phyloP scores from a whole-genome alignment of 2,113 vertebrate species.

The Phocoena sinus region DNA sequence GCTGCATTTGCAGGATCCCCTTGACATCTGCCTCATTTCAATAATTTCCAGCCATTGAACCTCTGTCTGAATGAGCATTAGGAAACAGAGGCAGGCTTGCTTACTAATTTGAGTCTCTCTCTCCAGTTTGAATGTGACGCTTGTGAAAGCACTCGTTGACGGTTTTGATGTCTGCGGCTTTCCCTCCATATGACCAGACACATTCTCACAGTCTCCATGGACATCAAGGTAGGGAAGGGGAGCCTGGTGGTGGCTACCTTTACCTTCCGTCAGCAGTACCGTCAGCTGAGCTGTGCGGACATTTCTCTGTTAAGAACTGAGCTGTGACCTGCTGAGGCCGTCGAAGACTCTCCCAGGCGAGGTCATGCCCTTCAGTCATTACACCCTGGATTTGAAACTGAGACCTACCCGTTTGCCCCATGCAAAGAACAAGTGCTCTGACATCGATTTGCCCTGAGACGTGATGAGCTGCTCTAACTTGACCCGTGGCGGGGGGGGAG shows the following conservation, averaged over 20 bases:
- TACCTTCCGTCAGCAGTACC: neutral
- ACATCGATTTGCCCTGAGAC: neutral
- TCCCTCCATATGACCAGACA: neutral
- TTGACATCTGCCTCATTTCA: conserved; percentile 66
- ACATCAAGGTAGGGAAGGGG: neutral
- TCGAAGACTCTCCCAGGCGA: neutral
- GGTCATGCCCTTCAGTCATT: neutral
- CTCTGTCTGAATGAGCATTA: conserved; percentile 61
- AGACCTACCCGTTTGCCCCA: neutral
- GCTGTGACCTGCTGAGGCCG: neutral
- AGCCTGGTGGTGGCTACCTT: neutral
- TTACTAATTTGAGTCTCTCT: conserved; percentile 57
- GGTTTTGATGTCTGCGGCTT: neutral
- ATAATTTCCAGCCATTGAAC: conserved; percentile 67
- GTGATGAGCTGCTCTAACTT: neutral
- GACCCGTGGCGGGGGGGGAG: neutral
- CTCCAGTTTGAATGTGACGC: conserved; percentile 5
- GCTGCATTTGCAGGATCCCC: conserved; percentile 25
- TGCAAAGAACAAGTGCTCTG: neutral
- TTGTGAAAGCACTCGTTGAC: neutral
- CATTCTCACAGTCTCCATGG: neutral
- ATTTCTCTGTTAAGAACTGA: neutral
- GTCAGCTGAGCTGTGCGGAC: neutral
- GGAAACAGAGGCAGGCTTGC: conserved; percentile 48
- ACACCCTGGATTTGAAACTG: neutral